Percentiles rank a stretch among this genome's conserved stretches.
These are phyloP conservation scores for Dryas iulia DNA, from an alignment of 1,140 invertebrate genomes.

Conservation along the genomic window DNA sequence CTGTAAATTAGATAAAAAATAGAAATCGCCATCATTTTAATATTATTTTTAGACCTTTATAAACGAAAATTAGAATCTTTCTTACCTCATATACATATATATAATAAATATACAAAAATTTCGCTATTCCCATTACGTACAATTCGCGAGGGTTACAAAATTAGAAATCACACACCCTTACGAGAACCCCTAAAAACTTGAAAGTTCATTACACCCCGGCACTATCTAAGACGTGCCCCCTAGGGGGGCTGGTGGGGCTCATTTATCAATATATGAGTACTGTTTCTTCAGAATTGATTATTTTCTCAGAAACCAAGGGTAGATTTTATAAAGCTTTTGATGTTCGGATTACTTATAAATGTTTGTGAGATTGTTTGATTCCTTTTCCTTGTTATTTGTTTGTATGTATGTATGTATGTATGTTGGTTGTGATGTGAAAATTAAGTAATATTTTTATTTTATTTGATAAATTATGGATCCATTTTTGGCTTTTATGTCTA, in stretches of 20 bases:
- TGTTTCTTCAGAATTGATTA: constrained; percentile 79
- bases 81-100: background rate
- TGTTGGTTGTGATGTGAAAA: background rate
- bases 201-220: constrained; percentile 77
- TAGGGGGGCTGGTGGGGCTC: constrained; percentile 68
- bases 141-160: constrained; percentile 11
- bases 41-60: too few relatives aligned
- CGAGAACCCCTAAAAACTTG: constrained; percentile 61
- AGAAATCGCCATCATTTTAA: too few relatives aligned
- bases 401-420: background rate
- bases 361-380: background rate
- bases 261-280: constrained; percentile 78
- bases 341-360: background rate
- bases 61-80: too few relatives aligned
- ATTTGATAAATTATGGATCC: too few relatives aligned
- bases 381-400: background rate
- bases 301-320: constrained; percentile 62
- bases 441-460: too few relatives aligned
- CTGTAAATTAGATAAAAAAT: too few relatives aligned
- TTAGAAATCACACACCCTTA: constrained; percentile 29
- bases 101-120: background rate
- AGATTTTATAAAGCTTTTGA: constrained; percentile 14
- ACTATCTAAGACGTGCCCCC: constrained; percentile 71
- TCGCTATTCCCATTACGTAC: background rate
- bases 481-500: too few relatives aligned